phyloP scores from a whole-genome alignment of 2,797 vertebrate species.

The Mus spretus region DNA sequence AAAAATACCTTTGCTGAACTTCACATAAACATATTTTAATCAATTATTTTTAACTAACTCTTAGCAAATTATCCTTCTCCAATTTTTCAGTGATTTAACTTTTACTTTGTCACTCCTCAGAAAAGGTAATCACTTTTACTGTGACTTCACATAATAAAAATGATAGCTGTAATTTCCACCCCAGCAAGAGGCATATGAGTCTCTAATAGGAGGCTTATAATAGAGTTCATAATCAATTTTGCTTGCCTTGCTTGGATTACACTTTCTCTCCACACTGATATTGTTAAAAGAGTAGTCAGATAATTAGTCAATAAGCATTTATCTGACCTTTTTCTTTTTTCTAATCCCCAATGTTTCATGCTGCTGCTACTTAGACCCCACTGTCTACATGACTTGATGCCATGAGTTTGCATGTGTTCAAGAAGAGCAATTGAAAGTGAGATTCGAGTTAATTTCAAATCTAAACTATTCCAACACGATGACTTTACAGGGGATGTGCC shows the following conservation, averaged over 20 bases:
- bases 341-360: not conserved
- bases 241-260: not conserved
- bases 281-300: not conserved
- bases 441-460: not conserved
- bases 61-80: not conserved
- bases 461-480: not conserved
- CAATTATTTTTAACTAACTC: not conserved
- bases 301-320: not conserved
- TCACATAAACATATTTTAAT: not conserved
- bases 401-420: not conserved
- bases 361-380: not conserved
- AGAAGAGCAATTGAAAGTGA: not conserved
- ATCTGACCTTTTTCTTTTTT: not conserved
- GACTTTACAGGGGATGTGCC: no score
- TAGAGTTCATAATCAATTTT: not conserved
- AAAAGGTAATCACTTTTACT: not conserved
- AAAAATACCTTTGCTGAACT: not conserved
- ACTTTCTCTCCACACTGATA: not conserved
- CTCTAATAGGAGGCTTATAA: not conserved
- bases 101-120: not conserved
- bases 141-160: not conserved
- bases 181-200: not conserved
- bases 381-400: not conserved
- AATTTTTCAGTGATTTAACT: not conserved
- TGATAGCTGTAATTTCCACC: slow-evolving; percentile 7